phyloP scores from a whole-genome alignment of 2,113 vertebrate genomes.

The Otolemur garnettii region DNA sequence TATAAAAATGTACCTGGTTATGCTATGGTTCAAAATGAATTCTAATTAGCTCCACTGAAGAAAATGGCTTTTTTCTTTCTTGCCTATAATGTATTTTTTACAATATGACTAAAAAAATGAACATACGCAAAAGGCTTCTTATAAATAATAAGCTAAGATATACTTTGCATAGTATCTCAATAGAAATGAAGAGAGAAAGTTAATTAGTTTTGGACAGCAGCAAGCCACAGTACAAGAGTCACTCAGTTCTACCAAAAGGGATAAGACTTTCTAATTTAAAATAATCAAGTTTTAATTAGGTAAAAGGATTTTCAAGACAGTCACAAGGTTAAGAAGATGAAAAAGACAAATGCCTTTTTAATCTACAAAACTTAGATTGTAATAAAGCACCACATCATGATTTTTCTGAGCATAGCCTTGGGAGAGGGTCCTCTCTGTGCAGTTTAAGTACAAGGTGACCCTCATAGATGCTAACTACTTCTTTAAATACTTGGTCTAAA shows the following conservation, averaged over 20 bases:
- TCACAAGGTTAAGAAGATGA: conserved; percentile 25
- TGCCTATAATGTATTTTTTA: conserved; percentile 59
- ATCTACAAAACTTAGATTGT: background rate
- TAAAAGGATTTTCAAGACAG: conserved; percentile 13
- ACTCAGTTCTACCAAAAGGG: conserved; percentile 30
- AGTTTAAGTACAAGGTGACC: background rate
- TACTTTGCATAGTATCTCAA: background rate
- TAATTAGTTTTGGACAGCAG: conserved; percentile 52
- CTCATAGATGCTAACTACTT: background rate
- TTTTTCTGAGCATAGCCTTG: background rate
- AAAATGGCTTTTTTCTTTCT: conserved; percentile 46
- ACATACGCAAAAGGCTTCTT: conserved; percentile 41
- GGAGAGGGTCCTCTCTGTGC: background rate
- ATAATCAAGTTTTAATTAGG: background rate
- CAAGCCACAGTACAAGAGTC: conserved; percentile 50
- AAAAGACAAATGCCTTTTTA: background rate
- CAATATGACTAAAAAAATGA: conserved; percentile 60
- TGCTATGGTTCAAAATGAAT: background rate
- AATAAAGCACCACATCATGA: background rate
- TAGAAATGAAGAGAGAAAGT: conserved; percentile 51
- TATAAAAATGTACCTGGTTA: conserved; percentile 57
- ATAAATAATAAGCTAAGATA: conserved; percentile 14
- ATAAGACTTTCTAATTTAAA: conserved; percentile 34
- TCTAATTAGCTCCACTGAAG: conserved; percentile 41
- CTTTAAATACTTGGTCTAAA: background rate